These are phyloP conservation scores for Orchestes rusci DNA, from an alignment of 2,888 invertebrate genomes.

Conservation along the genomic window DNA sequence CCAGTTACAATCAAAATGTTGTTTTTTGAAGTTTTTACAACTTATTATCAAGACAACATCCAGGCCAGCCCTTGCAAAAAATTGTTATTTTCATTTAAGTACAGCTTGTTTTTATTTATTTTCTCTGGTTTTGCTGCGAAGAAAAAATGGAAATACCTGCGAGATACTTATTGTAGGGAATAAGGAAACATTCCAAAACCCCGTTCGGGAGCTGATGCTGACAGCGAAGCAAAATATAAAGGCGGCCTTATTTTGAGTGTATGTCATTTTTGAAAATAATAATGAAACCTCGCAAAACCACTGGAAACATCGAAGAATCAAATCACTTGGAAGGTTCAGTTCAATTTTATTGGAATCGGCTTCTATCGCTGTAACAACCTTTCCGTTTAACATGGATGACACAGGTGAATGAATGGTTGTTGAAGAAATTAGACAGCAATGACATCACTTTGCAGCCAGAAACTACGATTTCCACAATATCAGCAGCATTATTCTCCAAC, in stretches of 20 bases:
- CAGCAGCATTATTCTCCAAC: background rate
- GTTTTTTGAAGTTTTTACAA: background rate
- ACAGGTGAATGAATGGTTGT: background rate
- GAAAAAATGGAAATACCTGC: background rate
- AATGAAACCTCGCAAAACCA: background rate
- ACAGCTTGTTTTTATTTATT: background rate
- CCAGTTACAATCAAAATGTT: background rate
- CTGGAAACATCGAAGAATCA: background rate
- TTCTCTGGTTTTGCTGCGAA: background rate
- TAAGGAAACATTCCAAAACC: background rate
- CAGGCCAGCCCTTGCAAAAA: background rate
- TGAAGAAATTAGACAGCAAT: background rate
- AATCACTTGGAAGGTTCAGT: background rate
- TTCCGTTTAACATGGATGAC: background rate
- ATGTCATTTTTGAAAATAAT: background rate
- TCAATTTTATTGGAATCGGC: background rate
- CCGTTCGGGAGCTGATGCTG: background rate
- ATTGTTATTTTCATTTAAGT: background rate
- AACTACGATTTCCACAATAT: background rate
- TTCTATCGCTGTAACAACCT: too few relatives aligned
- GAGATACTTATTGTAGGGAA: background rate
- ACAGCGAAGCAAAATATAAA: background rate
- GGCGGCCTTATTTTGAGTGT: background rate
- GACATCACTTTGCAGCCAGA: background rate
- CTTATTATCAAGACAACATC: background rate